Evolutionary conservation across 2,113 vertebrate species (phyloP).

Genomic region (Pomatorhinus ruficollis): DNA sequence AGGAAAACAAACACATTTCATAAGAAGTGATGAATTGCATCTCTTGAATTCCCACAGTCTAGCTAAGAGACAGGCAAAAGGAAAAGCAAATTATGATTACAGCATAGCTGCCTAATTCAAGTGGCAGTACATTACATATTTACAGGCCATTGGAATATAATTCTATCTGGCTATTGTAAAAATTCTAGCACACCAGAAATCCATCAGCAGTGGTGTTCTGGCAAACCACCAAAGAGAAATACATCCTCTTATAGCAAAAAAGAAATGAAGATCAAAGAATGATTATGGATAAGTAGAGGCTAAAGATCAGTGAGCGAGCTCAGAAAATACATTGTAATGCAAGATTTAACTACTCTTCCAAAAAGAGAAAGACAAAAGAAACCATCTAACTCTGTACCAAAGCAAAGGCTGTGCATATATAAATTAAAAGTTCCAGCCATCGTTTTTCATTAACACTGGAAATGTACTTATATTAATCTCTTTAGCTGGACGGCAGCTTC

Average conservation of each 20-base stretch:
- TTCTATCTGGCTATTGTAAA: background rate
- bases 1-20: background rate
- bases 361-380: constrained; percentile 41
- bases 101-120: background rate
- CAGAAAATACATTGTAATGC: constrained; percentile 13
- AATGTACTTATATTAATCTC: constrained; percentile 40
- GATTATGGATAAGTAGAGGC: constrained; percentile 26
- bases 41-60: background rate
- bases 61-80: background rate
- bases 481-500: background rate
- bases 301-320: constrained; percentile 21
- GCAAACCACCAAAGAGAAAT: constrained; percentile 38
- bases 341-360: background rate
- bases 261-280: constrained; percentile 27
- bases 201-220: constrained; percentile 47
- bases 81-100: background rate
- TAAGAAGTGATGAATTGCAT: background rate
- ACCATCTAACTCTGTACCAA: constrained; percentile 15
- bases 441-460: constrained; percentile 25
- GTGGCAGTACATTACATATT: background rate
- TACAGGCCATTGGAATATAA: background rate
- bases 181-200: constrained; percentile 42
- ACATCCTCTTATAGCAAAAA: constrained; percentile 43
- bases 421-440: background rate
- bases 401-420: background rate